phyloP scores from a whole-genome alignment of 2,888 invertebrate species.

The Chloromyia formosa region DNA sequence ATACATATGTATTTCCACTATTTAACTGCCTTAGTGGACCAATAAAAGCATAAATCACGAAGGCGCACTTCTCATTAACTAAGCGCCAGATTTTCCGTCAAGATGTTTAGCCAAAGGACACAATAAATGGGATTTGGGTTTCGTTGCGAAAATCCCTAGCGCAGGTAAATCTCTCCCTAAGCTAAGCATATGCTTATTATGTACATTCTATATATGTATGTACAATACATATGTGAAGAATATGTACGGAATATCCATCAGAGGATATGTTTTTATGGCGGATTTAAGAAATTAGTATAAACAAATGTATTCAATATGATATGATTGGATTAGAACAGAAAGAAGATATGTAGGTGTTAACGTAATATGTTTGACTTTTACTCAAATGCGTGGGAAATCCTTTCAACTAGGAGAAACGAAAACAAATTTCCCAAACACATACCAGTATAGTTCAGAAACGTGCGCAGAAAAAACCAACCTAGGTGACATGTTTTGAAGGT shows the following conservation, averaged over 20 bases:
- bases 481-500: no score
- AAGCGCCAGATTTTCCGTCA: neutral
- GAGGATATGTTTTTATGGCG: slow-evolving; percentile 4
- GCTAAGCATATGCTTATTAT: no score
- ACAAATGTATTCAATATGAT: slow-evolving; percentile 4
- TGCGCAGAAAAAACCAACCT: no score
- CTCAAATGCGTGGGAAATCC: neutral
- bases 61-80: slow-evolving; percentile 3
- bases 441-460: no score
- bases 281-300: slow-evolving; percentile 17
- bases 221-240: neutral
- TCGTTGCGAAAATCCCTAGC: neutral
- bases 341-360: slow-evolving; percentile 22
- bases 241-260: slow-evolving; percentile 9
- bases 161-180: neutral
- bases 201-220: no score
- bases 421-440: no score
- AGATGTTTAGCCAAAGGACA: neutral
- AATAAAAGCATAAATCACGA: slow-evolving; percentile 5
- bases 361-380: slow-evolving; percentile 12
- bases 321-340: slow-evolving; percentile 15
- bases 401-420: no score
- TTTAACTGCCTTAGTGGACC: no score
- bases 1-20: no score
- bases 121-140: slow-evolving; percentile 8